phyloP scores from a whole-genome alignment of 2,113 vertebrate species.

The Percina caprodes region DNA sequence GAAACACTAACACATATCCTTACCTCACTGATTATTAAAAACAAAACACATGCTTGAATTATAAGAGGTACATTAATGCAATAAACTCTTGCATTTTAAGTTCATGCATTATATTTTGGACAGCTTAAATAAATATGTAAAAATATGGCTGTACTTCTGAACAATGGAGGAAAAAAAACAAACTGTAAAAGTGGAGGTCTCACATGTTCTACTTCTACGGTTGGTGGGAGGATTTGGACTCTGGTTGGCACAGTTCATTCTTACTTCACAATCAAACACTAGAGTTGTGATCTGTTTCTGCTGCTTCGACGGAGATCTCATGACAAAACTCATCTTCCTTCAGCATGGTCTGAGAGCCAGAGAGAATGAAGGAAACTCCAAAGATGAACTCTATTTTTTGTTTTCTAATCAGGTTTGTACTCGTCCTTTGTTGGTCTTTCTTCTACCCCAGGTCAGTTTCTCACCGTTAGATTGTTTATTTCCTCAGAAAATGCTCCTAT shows the following conservation, averaged over 20 bases:
- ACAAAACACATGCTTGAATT: conserved; percentile 14
- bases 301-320: conserved; percentile 83
- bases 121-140: conserved; percentile 67
- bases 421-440: too few relatives aligned
- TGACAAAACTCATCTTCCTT: conserved; percentile 93
- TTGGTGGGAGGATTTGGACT: not conserved
- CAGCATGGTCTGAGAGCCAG: conserved; percentile 90
- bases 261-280: conserved; percentile 78
- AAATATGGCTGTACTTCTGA: not conserved
- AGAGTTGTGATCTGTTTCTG: conserved; percentile 85
- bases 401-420: too few relatives aligned
- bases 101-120: conserved; percentile 59
- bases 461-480: conserved; percentile 97
- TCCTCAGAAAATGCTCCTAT: conserved; percentile 96
- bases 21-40: not conserved
- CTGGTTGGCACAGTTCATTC: conserved; percentile 26
- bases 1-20: not conserved
- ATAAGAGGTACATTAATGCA: conserved; percentile 19
- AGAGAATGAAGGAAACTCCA: not conserved
- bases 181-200: conserved; percentile 15
- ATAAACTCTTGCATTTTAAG: conserved; percentile 20
- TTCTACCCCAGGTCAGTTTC: conserved; percentile 34
- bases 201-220: not conserved
- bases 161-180: conserved; percentile 18
- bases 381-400: not conserved